Conservation (phyloP, 1,140 invertebrate species). For the Notospermus geniculatus region DNA sequence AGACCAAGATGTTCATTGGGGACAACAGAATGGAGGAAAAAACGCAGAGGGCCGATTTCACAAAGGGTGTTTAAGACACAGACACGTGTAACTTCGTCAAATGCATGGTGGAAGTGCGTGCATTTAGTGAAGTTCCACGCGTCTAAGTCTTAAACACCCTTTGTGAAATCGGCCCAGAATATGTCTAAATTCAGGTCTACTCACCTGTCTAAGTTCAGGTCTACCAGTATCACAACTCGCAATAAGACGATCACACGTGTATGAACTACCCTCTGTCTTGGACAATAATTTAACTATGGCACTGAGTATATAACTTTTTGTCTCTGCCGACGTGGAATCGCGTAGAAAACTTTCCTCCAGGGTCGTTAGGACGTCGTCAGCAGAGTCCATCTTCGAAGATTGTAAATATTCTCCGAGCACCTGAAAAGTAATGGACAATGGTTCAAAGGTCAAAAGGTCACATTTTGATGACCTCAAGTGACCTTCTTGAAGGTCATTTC, state of each 20-base stretch:
- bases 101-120: too few relatives aligned
- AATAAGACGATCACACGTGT: not conserved
- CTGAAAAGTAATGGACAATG: not conserved
- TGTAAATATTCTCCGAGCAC: not conserved
- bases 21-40: not conserved
- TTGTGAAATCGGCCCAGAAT: not conserved
- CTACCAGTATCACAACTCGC: not conserved
- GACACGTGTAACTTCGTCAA: too few relatives aligned
- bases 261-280: not conserved
- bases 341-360: not conserved
- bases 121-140: too few relatives aligned
- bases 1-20: not conserved
- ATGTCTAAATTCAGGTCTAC: too few relatives aligned
- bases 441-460: too few relatives aligned
- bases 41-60: too few relatives aligned
- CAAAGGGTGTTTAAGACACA: too few relatives aligned
- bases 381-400: not conserved
- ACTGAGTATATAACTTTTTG: not conserved
- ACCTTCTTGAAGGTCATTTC: too few relatives aligned
- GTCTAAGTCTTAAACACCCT: too few relatives aligned
- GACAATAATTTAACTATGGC: not conserved
- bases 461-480: too few relatives aligned
- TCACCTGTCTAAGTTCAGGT: not conserved
- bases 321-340: not conserved
- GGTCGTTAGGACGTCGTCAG: not conserved